phyloP scores from a whole-genome alignment of 2,113 vertebrate genomes.

The Petrocephalus microphthalmus region DNA sequence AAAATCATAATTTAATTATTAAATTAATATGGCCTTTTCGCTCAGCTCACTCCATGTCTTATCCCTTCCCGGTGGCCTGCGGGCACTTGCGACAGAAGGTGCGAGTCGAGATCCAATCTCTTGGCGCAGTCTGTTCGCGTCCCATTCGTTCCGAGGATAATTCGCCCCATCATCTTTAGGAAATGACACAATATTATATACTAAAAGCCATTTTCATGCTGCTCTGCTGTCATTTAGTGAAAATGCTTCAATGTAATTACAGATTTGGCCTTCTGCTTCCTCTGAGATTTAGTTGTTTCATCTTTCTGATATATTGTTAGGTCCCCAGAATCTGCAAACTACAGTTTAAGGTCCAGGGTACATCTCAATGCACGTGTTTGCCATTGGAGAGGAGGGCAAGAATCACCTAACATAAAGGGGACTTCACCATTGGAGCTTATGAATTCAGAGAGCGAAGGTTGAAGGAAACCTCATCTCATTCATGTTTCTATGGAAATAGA shows the following conservation, averaged over 20 bases:
- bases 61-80: constrained; percentile 8
- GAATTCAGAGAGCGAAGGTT: background rate
- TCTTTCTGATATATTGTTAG: background rate
- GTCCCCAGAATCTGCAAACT: background rate
- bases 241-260: background rate
- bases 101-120: background rate
- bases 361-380: background rate
- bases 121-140: background rate
- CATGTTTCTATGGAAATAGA: constrained; percentile 1
- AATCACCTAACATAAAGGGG: background rate
- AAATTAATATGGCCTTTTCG: constrained; percentile 35
- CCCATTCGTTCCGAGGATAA: background rate
- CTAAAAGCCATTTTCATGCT: background rate
- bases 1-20: constrained; percentile 52
- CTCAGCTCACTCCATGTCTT: constrained; percentile 30
- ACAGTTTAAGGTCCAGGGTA: background rate
- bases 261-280: background rate
- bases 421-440: background rate
- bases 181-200: background rate
- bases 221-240: background rate
- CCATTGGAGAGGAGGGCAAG: background rate
- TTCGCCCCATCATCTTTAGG: background rate
- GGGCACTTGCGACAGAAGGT: constrained; percentile 29
- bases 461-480: background rate
- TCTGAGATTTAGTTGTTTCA: background rate